A percentile compares a stretch with the other conserved stretches of the same genome.
Evolutionary conservation across 2,797 vertebrate species (phyloP).

Genomic region (Miichthys miiuy): DNA sequence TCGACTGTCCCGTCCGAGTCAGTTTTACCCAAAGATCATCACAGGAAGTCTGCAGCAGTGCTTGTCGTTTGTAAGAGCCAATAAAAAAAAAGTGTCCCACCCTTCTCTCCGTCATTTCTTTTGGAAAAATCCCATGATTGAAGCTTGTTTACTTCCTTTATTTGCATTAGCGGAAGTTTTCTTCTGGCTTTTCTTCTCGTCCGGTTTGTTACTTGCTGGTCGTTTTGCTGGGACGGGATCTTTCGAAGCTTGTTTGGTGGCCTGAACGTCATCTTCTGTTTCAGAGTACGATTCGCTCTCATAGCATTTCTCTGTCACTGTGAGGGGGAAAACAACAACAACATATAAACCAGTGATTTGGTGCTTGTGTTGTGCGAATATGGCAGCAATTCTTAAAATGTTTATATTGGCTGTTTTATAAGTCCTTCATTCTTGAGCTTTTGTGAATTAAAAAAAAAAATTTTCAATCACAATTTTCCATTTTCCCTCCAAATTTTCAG

Average conservation of each 20-base stretch:
- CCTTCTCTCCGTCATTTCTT: slow-evolving; percentile 87
- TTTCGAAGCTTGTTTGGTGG: slow-evolving; percentile 59
- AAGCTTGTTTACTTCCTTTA: slow-evolving; percentile 91
- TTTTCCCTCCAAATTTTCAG: not conserved
- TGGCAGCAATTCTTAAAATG: not conserved
- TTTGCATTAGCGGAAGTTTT: slow-evolving; percentile 77
- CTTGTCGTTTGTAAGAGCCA: slow-evolving; percentile 4
- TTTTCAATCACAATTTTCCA: not conserved
- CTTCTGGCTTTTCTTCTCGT: slow-evolving; percentile 87
- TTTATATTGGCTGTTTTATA: not conserved
- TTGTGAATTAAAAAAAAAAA: too few species aligned
- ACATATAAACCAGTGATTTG: not conserved
- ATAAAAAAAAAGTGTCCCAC: not conserved
- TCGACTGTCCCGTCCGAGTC: not conserved
- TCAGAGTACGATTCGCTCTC: slow-evolving; percentile 96
- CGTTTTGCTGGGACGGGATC: slow-evolving; percentile 55
- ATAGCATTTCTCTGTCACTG: slow-evolving; percentile 96
- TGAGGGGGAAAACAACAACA: not conserved
- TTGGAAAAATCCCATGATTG: slow-evolving; percentile 95
- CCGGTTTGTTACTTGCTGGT: slow-evolving; percentile 77
- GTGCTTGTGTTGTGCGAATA: not conserved
- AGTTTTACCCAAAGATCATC: not conserved
- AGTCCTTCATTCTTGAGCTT: too few species aligned
- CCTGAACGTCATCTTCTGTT: slow-evolving; percentile 85
- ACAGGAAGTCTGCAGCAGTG: slow-evolving; percentile 15